These are phyloP conservation scores for Hartigia nigra DNA, from an alignment of 2,888 invertebrate species.

Conservation along the genomic window DNA sequence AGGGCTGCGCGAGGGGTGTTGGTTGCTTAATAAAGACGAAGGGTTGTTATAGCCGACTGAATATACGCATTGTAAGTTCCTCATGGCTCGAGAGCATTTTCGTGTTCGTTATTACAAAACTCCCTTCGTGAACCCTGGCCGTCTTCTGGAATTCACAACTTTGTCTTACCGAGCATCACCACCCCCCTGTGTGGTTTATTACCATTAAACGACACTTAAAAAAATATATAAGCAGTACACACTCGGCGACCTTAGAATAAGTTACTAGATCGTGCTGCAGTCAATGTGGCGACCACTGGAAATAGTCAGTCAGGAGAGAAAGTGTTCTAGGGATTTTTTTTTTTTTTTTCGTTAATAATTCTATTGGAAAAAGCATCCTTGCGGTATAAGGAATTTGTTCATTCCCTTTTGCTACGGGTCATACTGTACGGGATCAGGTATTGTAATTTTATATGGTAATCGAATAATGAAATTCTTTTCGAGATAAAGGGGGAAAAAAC, in stretches of 20 bases:
- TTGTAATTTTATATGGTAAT: neutral
- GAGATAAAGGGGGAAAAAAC: neutral
- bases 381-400: neutral
- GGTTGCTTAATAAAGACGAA: neutral
- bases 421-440: neutral
- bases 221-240: neutral
- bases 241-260: neutral
- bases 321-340: neutral
- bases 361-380: neutral
- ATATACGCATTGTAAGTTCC: neutral
- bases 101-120: constrained; percentile 1
- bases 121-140: neutral
- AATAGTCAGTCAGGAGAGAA: neutral
- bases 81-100: neutral
- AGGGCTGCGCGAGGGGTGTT: neutral
- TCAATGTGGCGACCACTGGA: neutral
- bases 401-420: neutral
- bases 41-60: neutral
- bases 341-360: neutral
- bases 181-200: neutral
- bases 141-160: neutral
- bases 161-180: neutral
- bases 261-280: neutral
- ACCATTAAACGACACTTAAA: neutral
- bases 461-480: neutral